These are phyloP conservation scores for Genyomyrus donnyi DNA, from an alignment of 2,113 vertebrate species.

Conservation along the genomic window DNA sequence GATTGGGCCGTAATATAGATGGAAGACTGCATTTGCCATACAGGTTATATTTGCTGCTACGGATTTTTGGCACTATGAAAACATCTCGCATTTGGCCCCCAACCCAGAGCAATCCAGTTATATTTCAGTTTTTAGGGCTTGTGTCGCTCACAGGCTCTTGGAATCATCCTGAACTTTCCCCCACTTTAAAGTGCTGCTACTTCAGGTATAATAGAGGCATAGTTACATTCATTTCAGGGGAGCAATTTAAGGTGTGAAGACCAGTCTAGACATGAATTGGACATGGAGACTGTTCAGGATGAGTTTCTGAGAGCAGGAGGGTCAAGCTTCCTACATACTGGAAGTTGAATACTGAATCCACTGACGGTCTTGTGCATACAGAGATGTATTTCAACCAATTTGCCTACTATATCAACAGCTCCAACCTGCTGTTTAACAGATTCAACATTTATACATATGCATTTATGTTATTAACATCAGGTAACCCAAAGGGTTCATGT, in stretches of 20 bases:
- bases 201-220: background rate
- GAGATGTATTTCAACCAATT: background rate
- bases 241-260: background rate
- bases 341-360: background rate
- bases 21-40: background rate
- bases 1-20: background rate
- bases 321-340: background rate
- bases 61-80: background rate
- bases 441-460: background rate
- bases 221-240: background rate
- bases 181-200: background rate
- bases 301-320: background rate
- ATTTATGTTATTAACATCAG: background rate
- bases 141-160: background rate
- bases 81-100: background rate
- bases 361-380: background rate
- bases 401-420: background rate
- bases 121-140: background rate
- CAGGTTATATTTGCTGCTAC: background rate
- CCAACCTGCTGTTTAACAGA: background rate
- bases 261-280: background rate
- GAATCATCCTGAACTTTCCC: background rate
- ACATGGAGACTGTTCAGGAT: background rate
- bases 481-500: background rate
- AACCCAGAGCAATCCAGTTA: background rate